phyloP scores from a whole-genome alignment of 2,113 vertebrate species.

The Dasypus novemcinctus region DNA sequence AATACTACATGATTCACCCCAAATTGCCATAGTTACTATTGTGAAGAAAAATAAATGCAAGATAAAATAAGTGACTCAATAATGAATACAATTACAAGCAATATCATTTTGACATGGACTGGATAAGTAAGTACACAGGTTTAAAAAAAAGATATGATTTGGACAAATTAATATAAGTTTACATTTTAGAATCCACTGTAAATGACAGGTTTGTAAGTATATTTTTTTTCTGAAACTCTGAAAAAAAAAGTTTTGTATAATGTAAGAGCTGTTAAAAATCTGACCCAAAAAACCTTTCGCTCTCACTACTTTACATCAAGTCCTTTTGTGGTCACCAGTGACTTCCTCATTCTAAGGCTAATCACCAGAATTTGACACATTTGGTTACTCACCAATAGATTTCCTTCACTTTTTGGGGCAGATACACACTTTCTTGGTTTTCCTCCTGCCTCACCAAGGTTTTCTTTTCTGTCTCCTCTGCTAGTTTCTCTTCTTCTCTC shows the following conservation, averaged over 20 bases:
- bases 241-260: not conserved
- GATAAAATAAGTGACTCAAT: conserved; percentile 12
- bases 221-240: not conserved
- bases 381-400: not conserved
- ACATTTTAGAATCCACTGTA: not conserved
- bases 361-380: not conserved
- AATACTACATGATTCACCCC: not conserved
- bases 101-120: not conserved
- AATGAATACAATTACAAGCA: not conserved
- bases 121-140: not conserved
- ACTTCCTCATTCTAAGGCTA: not conserved
- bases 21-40: not conserved
- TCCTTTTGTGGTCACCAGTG: not conserved
- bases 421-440: not conserved
- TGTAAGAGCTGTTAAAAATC: not conserved
- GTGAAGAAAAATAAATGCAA: conserved; percentile 50
- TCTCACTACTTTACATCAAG: rapidly evolving
- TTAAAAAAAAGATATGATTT: not conserved
- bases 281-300: not conserved
- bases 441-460: not conserved
- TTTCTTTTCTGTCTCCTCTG: not conserved
- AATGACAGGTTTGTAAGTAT: not conserved
- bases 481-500: not conserved
- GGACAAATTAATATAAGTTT: not conserved
- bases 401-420: not conserved